Evolutionary conservation across 2,113 vertebrate species (phyloP).

Genomic region (Laticauda colubrina): DNA sequence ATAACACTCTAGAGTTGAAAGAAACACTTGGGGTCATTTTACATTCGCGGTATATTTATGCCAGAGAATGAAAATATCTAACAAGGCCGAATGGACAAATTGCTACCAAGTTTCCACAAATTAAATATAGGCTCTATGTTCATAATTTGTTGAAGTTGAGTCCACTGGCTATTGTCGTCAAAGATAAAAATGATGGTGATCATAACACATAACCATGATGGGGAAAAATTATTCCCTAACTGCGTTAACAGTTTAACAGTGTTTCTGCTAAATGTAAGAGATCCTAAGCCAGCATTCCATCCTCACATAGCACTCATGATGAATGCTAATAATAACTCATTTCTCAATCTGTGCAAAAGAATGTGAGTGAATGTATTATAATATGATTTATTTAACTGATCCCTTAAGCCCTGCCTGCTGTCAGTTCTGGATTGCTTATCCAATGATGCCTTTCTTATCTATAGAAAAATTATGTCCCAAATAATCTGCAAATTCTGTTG

Average conservation of each 20-base stretch:
- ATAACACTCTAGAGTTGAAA: neutral
- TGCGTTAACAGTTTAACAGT: no score
- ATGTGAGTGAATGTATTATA: neutral
- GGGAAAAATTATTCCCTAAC: neutral
- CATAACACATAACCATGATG: neutral
- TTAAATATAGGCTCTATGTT: neutral
- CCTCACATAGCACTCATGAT: neutral
- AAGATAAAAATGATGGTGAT: neutral
- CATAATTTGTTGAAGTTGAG: neutral
- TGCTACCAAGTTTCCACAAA: neutral
- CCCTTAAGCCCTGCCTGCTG: neutral
- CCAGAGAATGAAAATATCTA: neutral
- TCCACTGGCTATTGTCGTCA: neutral
- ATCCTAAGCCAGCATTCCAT: neutral
- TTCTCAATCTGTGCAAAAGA: neutral
- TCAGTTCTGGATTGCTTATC: neutral
- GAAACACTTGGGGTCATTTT: neutral
- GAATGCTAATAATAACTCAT: neutral
- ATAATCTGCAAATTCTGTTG: neutral
- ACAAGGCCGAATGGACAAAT: neutral
- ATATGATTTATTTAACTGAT: neutral
- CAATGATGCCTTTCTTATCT: constrained; percentile 10
- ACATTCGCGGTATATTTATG: neutral
- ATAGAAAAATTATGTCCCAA: constrained; percentile 8
- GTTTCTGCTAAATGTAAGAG: neutral